A percentile compares a stretch with the other conserved stretches of the same genome.
These are phyloP conservation scores for Hirtodrosophila histrioides DNA, from an alignment of 2,888 invertebrate species.

Conservation along the genomic window DNA sequence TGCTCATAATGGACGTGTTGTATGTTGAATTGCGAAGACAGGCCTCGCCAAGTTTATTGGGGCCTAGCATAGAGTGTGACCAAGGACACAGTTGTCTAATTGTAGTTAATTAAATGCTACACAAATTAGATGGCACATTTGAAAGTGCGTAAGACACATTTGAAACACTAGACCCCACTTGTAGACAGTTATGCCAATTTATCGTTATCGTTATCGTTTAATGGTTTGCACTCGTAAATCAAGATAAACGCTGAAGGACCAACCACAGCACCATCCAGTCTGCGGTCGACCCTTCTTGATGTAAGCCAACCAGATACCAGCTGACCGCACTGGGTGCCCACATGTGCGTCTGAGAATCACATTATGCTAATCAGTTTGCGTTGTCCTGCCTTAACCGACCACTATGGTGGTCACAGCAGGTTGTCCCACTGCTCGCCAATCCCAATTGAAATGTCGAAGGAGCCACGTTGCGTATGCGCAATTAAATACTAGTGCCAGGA, in stretches of 20 bases:
- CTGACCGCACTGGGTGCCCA: constrained; percentile 28
- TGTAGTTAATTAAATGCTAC: constrained; percentile 55
- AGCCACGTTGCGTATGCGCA: constrained; percentile 54
- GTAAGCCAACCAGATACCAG: constrained; percentile 26
- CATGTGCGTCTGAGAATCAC: constrained; percentile 47
- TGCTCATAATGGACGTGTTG: constrained; percentile 36
- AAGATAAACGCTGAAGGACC: constrained; percentile 45
- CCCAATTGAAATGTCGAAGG: constrained; percentile 49
- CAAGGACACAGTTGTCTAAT: constrained; percentile 45
- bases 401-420: constrained; percentile 18
- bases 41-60: constrained; percentile 46
- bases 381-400: constrained; percentile 17
- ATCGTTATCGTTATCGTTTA: constrained; percentile 47
- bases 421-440: constrained; percentile 1
- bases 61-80: constrained; percentile 11
- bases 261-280: constrained; percentile 41
- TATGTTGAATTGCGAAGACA: constrained; percentile 33
- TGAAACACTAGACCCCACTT: constrained; percentile 3
- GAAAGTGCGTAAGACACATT: constrained; percentile 29
- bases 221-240: constrained; percentile 60
- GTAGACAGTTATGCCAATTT: constrained; percentile 10
- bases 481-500: constrained; percentile 36
- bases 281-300: constrained; percentile 71
- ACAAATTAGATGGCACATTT: constrained; percentile 36
- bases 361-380: constrained; percentile 70